Conservation (phyloP, 2,113 vertebrate genomes). For the Gorsachius goisagi region DNA sequence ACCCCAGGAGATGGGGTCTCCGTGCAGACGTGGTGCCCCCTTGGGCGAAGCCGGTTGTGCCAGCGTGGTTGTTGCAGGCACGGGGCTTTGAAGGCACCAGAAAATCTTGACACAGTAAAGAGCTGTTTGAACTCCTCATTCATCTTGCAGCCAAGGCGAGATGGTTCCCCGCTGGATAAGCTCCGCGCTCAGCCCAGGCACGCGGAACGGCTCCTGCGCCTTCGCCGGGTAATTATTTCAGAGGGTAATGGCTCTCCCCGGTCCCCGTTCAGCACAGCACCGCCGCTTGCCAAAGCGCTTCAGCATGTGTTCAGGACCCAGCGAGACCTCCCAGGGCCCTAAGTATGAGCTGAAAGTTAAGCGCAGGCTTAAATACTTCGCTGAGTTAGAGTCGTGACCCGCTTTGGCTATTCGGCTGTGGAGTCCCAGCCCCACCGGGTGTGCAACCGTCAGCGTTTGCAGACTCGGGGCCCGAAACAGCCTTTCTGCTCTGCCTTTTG, state of each 20-base stretch:
- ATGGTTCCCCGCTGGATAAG: not conserved
- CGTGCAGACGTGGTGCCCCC: rapidly evolving
- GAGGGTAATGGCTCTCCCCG: not conserved
- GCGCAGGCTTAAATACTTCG: not conserved
- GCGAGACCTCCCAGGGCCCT: not conserved
- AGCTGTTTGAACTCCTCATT: not conserved
- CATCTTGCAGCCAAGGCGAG: not conserved
- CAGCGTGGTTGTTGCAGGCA: rapidly evolving
- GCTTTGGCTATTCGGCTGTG: not conserved
- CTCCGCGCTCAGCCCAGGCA: not conserved
- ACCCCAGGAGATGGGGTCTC: not conserved
- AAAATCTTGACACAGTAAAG: not conserved
- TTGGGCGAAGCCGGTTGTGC: rapidly evolving
- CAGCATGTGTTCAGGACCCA: not conserved
- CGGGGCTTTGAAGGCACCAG: not conserved
- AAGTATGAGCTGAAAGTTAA: not conserved
- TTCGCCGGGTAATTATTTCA: not conserved
- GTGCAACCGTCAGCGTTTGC: rapidly evolving
- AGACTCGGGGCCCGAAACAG: not conserved
- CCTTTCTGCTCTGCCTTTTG: not conserved
- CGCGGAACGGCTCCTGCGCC: not conserved
- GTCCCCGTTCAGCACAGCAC: not conserved
- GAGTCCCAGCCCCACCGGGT: not conserved
- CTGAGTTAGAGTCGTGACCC: not conserved
- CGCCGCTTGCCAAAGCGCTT: not conserved